These are phyloP conservation scores for Centropus unirufus DNA, from an alignment of 2,113 vertebrate genomes.

Conservation along the genomic window DNA sequence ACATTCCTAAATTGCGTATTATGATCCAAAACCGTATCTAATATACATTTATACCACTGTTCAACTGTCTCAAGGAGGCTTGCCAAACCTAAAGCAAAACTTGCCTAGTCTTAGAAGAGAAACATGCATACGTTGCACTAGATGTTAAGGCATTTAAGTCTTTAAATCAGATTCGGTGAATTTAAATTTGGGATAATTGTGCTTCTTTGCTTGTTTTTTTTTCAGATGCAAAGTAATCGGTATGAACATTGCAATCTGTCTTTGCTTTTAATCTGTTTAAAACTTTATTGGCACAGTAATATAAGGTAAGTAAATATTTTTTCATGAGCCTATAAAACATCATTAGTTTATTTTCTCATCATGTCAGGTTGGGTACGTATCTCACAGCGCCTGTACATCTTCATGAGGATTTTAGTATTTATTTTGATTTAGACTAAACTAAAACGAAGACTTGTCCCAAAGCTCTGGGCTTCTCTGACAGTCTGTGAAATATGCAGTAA, in stretches of 20 bases:
- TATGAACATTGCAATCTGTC: neutral
- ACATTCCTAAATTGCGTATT: neutral
- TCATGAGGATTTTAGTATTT: conserved; percentile 66
- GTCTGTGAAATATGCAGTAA: conserved; percentile 65
- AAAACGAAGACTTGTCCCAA: conserved; percentile 42
- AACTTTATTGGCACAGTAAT: conserved; percentile 20
- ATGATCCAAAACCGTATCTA: neutral
- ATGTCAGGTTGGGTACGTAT: conserved; percentile 43
- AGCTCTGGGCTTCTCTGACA: conserved; percentile 31
- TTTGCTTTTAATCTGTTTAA: conserved; percentile 32
- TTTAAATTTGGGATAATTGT: neutral
- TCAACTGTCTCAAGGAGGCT: neutral
- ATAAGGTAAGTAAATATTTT: conserved; percentile 54
- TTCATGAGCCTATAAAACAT: conserved; percentile 60
- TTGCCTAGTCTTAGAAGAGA: neutral
- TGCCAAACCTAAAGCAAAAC: neutral
- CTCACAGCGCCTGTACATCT: conserved; percentile 59
- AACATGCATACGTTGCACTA: neutral
- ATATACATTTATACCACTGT: neutral
- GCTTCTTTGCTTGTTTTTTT: neutral
- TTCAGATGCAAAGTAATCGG: neutral
- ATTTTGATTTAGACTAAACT: conserved; percentile 69
- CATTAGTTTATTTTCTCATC: conserved; percentile 59
- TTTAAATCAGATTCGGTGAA: neutral
- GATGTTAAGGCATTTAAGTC: neutral